Conservation (phyloP, 2,888 invertebrate species). For the Zaprionus lineosus region DNA sequence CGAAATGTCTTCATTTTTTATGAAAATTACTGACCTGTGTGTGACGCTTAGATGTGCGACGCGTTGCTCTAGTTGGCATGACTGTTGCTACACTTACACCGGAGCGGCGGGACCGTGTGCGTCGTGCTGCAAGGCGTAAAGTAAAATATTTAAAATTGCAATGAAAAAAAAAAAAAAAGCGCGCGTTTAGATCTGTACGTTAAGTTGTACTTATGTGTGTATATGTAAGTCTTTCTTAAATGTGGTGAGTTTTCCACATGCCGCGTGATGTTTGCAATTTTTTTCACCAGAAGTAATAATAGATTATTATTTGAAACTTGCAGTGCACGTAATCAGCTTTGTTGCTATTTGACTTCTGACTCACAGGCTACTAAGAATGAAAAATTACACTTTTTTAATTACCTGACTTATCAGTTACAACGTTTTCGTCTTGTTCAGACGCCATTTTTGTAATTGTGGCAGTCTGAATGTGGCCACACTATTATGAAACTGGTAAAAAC, state of each 20-base stretch:
- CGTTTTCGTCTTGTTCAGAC: conserved; percentile 82
- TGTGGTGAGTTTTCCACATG: conserved; percentile 31
- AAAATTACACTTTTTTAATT: conserved; percentile 33
- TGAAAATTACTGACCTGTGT: conserved; percentile 70
- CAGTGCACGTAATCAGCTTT: background rate
- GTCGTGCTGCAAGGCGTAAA: conserved; percentile 82
- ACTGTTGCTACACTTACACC: conserved; percentile 75
- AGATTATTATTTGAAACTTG: background rate
- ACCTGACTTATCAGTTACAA: conserved; percentile 80
- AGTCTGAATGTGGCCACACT: conserved; percentile 41
- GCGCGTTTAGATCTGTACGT: conserved; percentile 6
- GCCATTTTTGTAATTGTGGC: conserved; percentile 80
- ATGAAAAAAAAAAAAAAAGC: conserved; percentile 16
- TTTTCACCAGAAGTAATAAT: background rate
- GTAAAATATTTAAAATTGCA: conserved; percentile 2
- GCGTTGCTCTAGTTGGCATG: conserved; percentile 66
- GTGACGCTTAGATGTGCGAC: conserved; percentile 78
- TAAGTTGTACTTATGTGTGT: conserved; percentile 1
- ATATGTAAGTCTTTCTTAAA: conserved; percentile 19
- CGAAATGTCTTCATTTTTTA: background rate
- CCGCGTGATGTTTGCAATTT: conserved; percentile 63
- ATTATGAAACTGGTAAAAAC: conserved; percentile 29
- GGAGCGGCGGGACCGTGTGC: conserved; percentile 85
- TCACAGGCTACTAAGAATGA: conserved; percentile 1
- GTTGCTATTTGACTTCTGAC: background rate